phyloP scores from a whole-genome alignment of 35 echinoderm and acorn worm genomes.

The Holothuria glaberrima region DNA sequence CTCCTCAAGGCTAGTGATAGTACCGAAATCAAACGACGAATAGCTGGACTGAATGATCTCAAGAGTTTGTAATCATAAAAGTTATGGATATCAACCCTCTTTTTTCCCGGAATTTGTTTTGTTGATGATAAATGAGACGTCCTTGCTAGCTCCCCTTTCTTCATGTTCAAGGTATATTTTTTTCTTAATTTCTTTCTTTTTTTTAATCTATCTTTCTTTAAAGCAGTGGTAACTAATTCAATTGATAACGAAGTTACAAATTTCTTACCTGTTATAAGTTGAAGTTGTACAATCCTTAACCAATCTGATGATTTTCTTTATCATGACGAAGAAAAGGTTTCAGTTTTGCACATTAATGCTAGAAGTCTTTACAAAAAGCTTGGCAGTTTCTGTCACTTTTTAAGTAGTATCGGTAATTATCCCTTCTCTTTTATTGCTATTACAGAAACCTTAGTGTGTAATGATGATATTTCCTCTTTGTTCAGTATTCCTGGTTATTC shows the following conservation, averaged over 20 bases:
- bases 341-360: too few relatives aligned
- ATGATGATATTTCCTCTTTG: neutral
- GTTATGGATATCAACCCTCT: neutral
- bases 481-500: too few relatives aligned
- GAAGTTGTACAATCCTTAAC: neutral
- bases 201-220: neutral
- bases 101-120: slow-evolving; percentile 3
- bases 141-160: neutral
- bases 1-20: too few relatives aligned
- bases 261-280: slow-evolving; percentile 8
- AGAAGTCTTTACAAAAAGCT: neutral
- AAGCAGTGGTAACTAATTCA: neutral
- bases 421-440: neutral
- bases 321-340: neutral
- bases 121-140: neutral
- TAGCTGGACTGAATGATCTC: neutral
- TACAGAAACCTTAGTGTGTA: neutral
- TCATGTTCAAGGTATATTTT: neutral
- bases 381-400: neutral
- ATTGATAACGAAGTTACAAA: slow-evolving; percentile 14
- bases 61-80: neutral
- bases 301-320: neutral
- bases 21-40: too few relatives aligned
- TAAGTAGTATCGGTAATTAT: neutral
- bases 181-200: neutral